Conservation (phyloP, 2,797 vertebrate species). For the Jordanella pulchra region DNA sequence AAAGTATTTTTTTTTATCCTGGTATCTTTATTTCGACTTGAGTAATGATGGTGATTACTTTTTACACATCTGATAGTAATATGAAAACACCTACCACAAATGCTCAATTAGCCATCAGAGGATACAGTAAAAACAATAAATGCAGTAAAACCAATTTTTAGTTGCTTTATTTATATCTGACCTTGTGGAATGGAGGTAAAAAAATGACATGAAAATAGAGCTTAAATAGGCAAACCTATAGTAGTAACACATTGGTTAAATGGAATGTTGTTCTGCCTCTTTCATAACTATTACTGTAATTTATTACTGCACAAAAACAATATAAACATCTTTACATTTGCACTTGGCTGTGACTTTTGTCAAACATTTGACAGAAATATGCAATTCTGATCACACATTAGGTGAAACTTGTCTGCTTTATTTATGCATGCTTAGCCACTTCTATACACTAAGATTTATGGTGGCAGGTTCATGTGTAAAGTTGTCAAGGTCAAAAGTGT, state of each 20-base stretch:
- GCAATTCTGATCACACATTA: conserved; percentile 11
- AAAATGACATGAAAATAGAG: neutral
- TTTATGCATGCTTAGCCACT: conserved; percentile 21
- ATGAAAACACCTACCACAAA: too few species aligned
- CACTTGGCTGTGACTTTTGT: conserved; percentile 30
- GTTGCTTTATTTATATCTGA: too few species aligned
- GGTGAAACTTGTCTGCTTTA: conserved; percentile 27
- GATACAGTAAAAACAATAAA: too few species aligned
- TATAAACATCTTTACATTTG: conserved; percentile 29
- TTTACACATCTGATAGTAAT: too few species aligned
- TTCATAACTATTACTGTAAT: conserved; percentile 7
- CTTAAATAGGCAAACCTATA: neutral
- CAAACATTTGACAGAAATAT: conserved; percentile 33
- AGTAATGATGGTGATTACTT: too few species aligned
- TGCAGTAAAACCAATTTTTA: too few species aligned
- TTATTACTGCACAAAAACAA: conserved; percentile 17
- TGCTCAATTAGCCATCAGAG: too few species aligned
- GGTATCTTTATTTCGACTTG: too few species aligned
- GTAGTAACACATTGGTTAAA: neutral
- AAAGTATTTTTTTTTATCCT: too few species aligned
- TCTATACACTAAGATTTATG: conserved; percentile 20
- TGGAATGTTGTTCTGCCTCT: neutral
- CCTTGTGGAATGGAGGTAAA: neutral
- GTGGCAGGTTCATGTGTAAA: conserved; percentile 4
- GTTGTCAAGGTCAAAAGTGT: conserved; percentile 5